phyloP scores from a whole-genome alignment of 1,140 invertebrate species.

The Drosophila ercepeae region DNA sequence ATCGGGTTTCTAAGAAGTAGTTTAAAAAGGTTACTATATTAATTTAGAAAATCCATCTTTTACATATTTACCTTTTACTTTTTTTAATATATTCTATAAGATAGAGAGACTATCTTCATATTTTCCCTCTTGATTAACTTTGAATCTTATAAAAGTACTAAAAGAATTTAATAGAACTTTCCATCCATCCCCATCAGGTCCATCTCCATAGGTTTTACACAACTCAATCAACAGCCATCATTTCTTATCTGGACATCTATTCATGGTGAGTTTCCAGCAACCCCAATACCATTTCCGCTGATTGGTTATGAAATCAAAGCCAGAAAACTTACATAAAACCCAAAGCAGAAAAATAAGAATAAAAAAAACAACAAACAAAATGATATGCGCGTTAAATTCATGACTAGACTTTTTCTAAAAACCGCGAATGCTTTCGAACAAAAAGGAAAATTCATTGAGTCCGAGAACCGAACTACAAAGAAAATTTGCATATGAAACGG shows the following conservation, averaged over 20 bases:
- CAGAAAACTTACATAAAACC: constrained; percentile 67
- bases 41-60: too few species aligned
- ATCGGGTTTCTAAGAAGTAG: too few species aligned
- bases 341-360: neutral
- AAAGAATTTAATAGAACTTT: neutral
- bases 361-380: constrained; percentile 25
- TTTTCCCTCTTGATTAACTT: too few species aligned
- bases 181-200: neutral
- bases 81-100: too few species aligned
- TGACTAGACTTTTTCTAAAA: constrained; percentile 5
- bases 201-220: constrained; percentile 12
- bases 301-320: constrained; percentile 66
- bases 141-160: neutral
- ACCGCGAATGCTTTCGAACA: constrained; percentile 48
- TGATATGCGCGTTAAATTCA: constrained; percentile 65
- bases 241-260: neutral
- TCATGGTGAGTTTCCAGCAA: constrained; percentile 17
- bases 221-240: constrained; percentile 5
- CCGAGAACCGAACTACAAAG: constrained; percentile 6
- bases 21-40: too few species aligned
- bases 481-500: constrained; percentile 38
- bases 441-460: constrained; percentile 63
- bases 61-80: too few species aligned
- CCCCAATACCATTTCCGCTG: constrained; percentile 70
- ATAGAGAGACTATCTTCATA: too few species aligned